phyloP scores from a whole-genome alignment of 2,888 invertebrate species.

The Lumbricus terrestris region DNA sequence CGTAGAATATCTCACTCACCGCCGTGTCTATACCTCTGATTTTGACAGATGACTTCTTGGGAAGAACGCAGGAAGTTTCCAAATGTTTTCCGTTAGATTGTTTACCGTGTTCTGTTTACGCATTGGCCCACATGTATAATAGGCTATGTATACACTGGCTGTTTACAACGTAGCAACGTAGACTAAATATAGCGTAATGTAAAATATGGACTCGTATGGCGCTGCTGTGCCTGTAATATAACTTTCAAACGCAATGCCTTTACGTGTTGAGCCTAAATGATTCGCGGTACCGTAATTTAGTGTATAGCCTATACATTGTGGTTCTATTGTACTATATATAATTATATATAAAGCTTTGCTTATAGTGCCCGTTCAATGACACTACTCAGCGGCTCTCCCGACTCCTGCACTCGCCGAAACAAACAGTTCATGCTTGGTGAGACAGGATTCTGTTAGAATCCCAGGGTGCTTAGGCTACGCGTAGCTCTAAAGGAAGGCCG shows the following conservation, averaged over 20 bases:
- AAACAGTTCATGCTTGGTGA: too few species aligned
- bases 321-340: too few species aligned
- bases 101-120: background rate
- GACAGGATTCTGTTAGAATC: too few species aligned
- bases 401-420: too few species aligned
- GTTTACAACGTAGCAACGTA: background rate
- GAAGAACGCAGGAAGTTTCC: background rate
- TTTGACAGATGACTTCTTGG: background rate
- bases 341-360: too few species aligned
- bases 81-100: background rate
- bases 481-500: too few species aligned
- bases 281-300: background rate
- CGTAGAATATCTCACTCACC: background rate
- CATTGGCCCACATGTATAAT: background rate
- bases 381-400: too few species aligned
- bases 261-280: too few species aligned
- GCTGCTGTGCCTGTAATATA: background rate
- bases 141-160: background rate
- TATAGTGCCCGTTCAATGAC: too few species aligned
- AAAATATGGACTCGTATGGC: background rate
- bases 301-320: too few species aligned
- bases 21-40: background rate
- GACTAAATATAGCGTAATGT: background rate
- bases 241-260: background rate
- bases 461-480: too few species aligned